Percentiles rank a stretch among this genome's conserved stretches.
These are phyloP conservation scores for Centroberyx gerrardi DNA, from an alignment of 2,797 vertebrate genomes.

Conservation along the genomic window DNA sequence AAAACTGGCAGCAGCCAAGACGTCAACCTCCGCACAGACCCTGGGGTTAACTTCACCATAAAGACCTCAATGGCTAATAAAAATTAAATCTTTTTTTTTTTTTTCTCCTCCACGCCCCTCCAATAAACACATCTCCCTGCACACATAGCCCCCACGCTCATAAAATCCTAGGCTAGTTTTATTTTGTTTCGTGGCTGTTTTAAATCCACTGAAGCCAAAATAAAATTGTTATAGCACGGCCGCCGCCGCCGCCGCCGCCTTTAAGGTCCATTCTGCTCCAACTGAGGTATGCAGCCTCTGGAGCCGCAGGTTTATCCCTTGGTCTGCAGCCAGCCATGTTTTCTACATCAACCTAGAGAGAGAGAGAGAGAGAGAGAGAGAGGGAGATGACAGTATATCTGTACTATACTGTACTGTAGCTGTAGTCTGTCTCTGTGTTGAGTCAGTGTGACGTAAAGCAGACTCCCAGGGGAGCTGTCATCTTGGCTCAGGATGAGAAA, in stretches of 20 bases:
- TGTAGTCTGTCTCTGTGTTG: slow-evolving; percentile 16
- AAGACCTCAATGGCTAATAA: slow-evolving; percentile 76
- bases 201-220: slow-evolving; percentile 66
- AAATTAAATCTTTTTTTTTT: slow-evolving; percentile 60
- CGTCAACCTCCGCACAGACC: slow-evolving; percentile 63
- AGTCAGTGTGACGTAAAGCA: slow-evolving; percentile 41
- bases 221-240: slow-evolving; percentile 59
- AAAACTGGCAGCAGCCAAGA: slow-evolving; percentile 56
- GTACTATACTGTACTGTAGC: slow-evolving; percentile 22
- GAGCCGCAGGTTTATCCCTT: slow-evolving; percentile 48
- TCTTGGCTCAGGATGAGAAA: slow-evolving; percentile 28
- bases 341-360: slow-evolving; percentile 32
- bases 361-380: slow-evolving; percentile 10
- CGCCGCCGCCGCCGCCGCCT: slow-evolving; percentile 11
- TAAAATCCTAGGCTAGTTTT: slow-evolving; percentile 70
- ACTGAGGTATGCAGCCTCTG: slow-evolving; percentile 47
- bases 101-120: slow-evolving; percentile 66
- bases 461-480: slow-evolving; percentile 32
- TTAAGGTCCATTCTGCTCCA: slow-evolving; percentile 49
- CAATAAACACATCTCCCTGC: slow-evolving; percentile 74
- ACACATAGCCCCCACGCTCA: slow-evolving; percentile 33
- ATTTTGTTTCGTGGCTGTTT: slow-evolving; percentile 66
- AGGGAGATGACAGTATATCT: slow-evolving; percentile 31
- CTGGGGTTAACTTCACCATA: slow-evolving; percentile 72
- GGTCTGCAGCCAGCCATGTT: slow-evolving; percentile 38